Percentiles rank a stretch among this genome's conserved stretches.
Evolutionary conservation across 2,113 vertebrate genomes (phyloP).

Genomic region (Phylloscopus trochiloides): DNA sequence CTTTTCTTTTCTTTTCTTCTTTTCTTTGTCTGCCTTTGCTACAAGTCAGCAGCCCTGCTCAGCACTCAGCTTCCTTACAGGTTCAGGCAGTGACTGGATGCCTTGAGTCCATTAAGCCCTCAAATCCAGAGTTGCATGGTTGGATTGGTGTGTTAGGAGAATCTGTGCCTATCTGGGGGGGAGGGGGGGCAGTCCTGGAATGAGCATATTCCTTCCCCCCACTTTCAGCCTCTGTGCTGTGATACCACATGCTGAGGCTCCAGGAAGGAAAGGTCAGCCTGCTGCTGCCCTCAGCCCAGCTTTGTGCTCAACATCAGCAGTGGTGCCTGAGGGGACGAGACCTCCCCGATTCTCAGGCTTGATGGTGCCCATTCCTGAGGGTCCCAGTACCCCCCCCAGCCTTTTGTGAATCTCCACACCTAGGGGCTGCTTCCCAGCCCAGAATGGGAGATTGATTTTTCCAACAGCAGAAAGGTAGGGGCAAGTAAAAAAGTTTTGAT

Average conservation of each 20-base stretch:
- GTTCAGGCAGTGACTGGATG: background rate
- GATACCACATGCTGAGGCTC: background rate
- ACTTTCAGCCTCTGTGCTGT: background rate
- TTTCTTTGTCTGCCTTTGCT: background rate
- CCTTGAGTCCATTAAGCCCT: background rate
- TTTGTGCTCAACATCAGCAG: background rate
- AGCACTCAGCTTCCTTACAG: background rate
- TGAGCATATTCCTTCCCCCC: background rate
- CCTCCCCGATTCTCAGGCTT: background rate
- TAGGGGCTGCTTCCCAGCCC: background rate
- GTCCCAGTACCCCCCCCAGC: background rate
- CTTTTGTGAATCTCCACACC: fast-evolving
- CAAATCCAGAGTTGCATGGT: background rate
- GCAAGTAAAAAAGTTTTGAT: background rate
- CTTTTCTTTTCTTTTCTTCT: background rate
- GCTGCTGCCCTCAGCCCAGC: constrained; percentile 1
- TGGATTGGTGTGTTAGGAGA: background rate
- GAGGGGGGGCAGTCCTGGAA: background rate
- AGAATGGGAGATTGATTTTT: background rate
- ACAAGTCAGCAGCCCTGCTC: background rate
- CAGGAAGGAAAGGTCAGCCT: constrained; percentile 41
- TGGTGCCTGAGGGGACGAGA: background rate
- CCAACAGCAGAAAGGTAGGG: fast-evolving
- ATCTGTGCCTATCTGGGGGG: background rate
- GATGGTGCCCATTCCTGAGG: background rate